phyloP scores from a whole-genome alignment of 2,113 vertebrate species.

The Panurus biarmicus region DNA sequence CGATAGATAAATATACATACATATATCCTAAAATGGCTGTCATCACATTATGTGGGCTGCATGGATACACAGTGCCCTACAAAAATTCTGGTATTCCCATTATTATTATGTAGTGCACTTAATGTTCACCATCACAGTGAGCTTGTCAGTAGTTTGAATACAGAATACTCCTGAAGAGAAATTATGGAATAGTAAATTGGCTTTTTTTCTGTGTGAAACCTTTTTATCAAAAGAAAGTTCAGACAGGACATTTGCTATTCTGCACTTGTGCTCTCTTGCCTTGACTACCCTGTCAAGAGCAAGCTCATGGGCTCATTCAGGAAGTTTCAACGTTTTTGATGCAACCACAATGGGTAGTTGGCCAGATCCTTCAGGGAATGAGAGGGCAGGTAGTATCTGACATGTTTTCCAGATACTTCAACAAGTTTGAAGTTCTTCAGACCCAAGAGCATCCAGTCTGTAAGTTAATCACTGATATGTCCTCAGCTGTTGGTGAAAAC shows the following conservation, averaged over 20 bases:
- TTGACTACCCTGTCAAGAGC: background rate
- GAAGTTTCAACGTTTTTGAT: background rate
- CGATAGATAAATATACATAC: background rate
- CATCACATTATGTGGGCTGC: background rate
- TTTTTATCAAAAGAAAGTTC: background rate
- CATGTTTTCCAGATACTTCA: background rate
- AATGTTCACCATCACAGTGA: background rate
- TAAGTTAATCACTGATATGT: conserved; percentile 15
- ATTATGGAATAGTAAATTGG: background rate
- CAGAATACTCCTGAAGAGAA: background rate
- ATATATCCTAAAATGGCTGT: background rate
- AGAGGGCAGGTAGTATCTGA: background rate
- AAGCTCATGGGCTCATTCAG: background rate
- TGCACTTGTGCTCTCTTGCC: background rate
- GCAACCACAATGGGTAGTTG: background rate
- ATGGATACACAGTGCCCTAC: background rate
- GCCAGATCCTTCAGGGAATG: background rate
- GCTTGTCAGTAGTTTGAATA: background rate
- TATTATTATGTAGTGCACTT: background rate
- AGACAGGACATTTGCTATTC: background rate
- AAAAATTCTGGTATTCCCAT: background rate
- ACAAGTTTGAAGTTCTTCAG: background rate
- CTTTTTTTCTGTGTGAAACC: background rate
- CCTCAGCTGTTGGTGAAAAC: conserved; percentile 21
- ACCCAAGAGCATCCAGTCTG: background rate